Conservation (phyloP, 2,113 vertebrate genomes). For the Mola mola region DNA sequence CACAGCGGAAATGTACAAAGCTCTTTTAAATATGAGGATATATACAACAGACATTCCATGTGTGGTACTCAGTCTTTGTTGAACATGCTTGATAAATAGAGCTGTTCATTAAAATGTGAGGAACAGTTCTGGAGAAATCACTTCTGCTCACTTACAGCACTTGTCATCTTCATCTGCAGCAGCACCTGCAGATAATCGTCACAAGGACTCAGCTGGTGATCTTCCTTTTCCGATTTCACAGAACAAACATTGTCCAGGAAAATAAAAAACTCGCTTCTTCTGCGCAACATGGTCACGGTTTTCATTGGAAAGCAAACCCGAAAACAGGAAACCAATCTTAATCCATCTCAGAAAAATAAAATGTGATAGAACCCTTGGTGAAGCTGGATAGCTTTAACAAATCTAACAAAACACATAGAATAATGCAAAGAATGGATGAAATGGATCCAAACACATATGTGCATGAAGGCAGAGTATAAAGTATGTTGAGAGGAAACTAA, state of each 20-base stretch:
- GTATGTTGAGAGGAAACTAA: neutral
- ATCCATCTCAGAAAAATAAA: constrained; percentile 38
- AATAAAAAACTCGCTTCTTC: constrained; percentile 72
- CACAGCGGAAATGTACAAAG: too few species aligned
- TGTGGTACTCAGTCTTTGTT: neutral
- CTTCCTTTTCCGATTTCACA: constrained; percentile 37
- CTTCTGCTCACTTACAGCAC: constrained; percentile 68
- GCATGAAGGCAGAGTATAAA: constrained; percentile 1
- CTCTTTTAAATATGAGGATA: too few species aligned
- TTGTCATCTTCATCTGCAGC: constrained; percentile 75
- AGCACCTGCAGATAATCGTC: constrained; percentile 75
- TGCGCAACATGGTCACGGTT: constrained; percentile 62
- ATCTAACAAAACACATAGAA: too few species aligned
- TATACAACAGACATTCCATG: too few species aligned
- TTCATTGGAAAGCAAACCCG: neutral
- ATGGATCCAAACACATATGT: neutral
- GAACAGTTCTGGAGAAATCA: neutral
- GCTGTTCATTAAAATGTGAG: too few species aligned
- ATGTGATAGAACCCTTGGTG: neutral
- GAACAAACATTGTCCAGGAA: constrained; percentile 61
- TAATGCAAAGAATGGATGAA: neutral
- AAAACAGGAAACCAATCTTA: too few species aligned
- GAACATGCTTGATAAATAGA: neutral
- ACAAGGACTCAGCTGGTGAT: constrained; percentile 36
- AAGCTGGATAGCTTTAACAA: too few species aligned